A percentile compares a stretch with the other conserved stretches of the same genome.
Conservation (phyloP, 2,797 vertebrate species). For the Spondyliosoma cantharus region DNA sequence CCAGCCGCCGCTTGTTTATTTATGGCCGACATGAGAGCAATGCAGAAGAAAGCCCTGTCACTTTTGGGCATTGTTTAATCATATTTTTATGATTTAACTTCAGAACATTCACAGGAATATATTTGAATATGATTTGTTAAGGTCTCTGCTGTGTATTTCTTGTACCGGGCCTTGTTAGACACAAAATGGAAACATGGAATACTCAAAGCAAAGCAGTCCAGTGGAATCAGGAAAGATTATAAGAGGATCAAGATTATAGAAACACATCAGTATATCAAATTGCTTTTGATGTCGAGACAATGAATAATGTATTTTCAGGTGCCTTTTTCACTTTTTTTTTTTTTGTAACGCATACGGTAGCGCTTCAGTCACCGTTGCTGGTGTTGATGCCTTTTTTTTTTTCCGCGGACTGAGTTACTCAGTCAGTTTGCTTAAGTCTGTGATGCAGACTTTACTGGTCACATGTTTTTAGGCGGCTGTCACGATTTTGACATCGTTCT, state of each 20-base stretch:
- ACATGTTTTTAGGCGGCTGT: slow-evolving; percentile 10
- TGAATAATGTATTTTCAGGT: slow-evolving; percentile 37
- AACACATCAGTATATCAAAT: slow-evolving; percentile 41
- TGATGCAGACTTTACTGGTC: not conserved
- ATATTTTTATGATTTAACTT: slow-evolving; percentile 66
- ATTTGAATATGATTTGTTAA: slow-evolving; percentile 56
- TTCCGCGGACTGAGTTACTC: not conserved
- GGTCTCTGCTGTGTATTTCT: slow-evolving; percentile 20
- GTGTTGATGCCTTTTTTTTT: slow-evolving; percentile 1
- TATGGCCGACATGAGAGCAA: slow-evolving; percentile 54
- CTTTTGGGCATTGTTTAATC: slow-evolving; percentile 64
- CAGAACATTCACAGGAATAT: slow-evolving; percentile 55
- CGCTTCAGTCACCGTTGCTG: slow-evolving; percentile 5
- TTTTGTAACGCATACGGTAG: not conserved
- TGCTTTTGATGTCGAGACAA: slow-evolving; percentile 26
- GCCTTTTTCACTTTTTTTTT: not conserved
- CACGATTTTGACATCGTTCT: not conserved
- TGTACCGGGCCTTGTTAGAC: slow-evolving; percentile 15
- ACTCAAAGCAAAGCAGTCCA: slow-evolving; percentile 31
- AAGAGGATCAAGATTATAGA: slow-evolving; percentile 26
- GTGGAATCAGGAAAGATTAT: slow-evolving; percentile 23
- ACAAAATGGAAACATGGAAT: slow-evolving; percentile 29
- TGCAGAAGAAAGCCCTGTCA: slow-evolving; percentile 60
- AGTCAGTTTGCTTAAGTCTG: no score
- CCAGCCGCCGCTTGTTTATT: slow-evolving; percentile 59